Evolutionary conservation across 1,140 invertebrate species (phyloP), one percentile per base, ranked within the genome.

Genomic region (Sinonovacula constricta): DNA sequence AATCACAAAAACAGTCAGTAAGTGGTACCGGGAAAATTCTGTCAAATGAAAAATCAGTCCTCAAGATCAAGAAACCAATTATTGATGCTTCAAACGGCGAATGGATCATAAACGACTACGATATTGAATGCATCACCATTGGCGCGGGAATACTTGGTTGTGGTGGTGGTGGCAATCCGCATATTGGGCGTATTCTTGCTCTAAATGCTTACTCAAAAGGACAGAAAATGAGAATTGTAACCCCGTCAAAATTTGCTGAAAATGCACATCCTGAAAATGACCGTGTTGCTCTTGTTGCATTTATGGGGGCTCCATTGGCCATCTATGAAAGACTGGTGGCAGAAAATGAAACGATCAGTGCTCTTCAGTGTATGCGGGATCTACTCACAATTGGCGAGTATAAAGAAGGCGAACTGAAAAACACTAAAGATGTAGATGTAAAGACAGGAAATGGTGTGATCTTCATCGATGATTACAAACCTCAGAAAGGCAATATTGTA

Each of bases 91-190:
- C 34, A 4, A 86, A 69, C 10, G 84, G 85, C 0, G 88, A 89
- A 72, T 90, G 88, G 88, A 66, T 85, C 45, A 39, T 90, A 4
- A 82, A 80, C 0, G 81, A 80, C 24, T 87, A 82, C 65, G 88
- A 90, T 39, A 80, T 90, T 45, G 86, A 88, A 60, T 88, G 87
- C 45, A 86, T 90, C 28, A 81, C 68, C 39, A 76, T 88, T 15
- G 88, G 88, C 12, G 85, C 88, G 1, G 88, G 87, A 1, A 87
- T 90, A 31, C 68, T 89, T 7, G 88, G 87, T 4, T 88, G 85
- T 76, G 88, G 88, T 10, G 88, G 88, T 7, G 88, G 88, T 10
- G 87, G 86, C 12, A 86, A 69, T 51, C 85, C 88, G 4, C 75
- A 89, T 70, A 22, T 89, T 12, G 87, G 83, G 3, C 69, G 79